phyloP scores from a whole-genome alignment of 35 echinoderm and acorn worm genomes.

The Heliocidaris erythrogramma region DNA sequence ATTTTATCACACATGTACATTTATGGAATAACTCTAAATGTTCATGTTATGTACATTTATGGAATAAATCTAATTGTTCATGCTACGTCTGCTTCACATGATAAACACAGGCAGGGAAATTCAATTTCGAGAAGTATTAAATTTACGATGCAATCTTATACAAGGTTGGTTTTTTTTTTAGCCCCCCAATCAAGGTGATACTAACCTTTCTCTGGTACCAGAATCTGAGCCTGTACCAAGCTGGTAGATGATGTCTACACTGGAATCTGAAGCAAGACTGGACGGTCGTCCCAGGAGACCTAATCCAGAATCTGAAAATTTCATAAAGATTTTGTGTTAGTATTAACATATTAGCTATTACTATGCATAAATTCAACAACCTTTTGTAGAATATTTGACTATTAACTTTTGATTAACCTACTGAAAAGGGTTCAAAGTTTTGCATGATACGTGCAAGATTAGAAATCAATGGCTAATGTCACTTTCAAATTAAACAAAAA shows the following conservation, averaged over 20 bases:
- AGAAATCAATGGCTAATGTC: background rate
- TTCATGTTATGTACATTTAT: background rate
- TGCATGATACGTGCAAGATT: background rate
- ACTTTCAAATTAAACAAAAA: background rate
- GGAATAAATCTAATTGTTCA: background rate
- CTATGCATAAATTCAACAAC: background rate
- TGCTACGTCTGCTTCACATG: no score
- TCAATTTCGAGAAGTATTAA: background rate
- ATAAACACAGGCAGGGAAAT: background rate
- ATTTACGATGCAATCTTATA: no score
- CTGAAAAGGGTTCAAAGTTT: no score
- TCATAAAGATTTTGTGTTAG: background rate
- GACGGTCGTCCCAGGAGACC: conserved; percentile 64
- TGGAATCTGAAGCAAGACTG: conserved; percentile 72
- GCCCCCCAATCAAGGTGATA: background rate
- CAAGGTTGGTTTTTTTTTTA: no score
- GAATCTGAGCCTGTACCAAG: conserved; percentile 75
- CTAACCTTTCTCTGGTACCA: conserved; percentile 86
- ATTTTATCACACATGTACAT: background rate
- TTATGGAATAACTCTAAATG: background rate
- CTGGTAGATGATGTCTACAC: conserved; percentile 93
- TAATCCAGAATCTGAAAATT: conserved; percentile 59
- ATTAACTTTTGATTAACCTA: background rate
- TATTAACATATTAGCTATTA: background rate
- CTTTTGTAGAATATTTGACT: background rate